A percentile compares a stretch with the other conserved stretches of the same genome.
phyloP scores from a whole-genome alignment of 1,140 invertebrate genomes.

The Melitaea cinxia region DNA sequence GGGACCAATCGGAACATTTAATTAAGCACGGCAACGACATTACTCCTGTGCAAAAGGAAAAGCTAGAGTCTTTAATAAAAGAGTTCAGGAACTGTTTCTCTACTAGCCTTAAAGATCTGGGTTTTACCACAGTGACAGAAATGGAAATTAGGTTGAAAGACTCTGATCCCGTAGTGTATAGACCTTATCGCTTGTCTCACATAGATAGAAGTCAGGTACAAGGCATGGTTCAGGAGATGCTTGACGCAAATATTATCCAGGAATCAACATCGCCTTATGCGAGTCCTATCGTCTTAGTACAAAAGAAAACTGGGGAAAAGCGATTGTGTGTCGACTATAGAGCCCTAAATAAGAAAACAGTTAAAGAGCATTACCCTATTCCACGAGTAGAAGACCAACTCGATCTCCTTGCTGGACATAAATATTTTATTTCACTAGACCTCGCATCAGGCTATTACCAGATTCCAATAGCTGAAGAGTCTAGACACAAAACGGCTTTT shows the following conservation, averaged over 20 bases:
- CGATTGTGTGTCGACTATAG: neutral
- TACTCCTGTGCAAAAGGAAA: neutral
- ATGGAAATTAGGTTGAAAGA: conserved; percentile 13
- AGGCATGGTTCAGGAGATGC: neutral
- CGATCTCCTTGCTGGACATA: neutral
- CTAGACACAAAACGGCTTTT: neutral
- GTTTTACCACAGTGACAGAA: neutral
- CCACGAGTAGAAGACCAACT: neutral
- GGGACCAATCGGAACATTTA: neutral
- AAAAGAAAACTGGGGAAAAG: neutral
- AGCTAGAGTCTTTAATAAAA: neutral
- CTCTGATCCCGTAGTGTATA: conserved; percentile 10
- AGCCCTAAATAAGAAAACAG: neutral
- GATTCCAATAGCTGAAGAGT: neutral
- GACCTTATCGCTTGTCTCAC: conserved; percentile 11
- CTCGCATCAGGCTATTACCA: neutral
- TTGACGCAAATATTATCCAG: conserved; percentile 5
- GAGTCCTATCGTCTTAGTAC: neutral
- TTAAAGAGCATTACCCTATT: neutral
- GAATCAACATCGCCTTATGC: conserved; percentile 25
- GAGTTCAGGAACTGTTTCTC: neutral
- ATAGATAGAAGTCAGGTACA: neutral
- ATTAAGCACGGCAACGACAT: neutral
- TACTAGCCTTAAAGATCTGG: neutral
- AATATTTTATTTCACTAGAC: neutral